A percentile compares a stretch with the other conserved stretches of the same genome.
phyloP scores from a whole-genome alignment of 2,113 vertebrate genomes.

The Anolis carolinensis region DNA sequence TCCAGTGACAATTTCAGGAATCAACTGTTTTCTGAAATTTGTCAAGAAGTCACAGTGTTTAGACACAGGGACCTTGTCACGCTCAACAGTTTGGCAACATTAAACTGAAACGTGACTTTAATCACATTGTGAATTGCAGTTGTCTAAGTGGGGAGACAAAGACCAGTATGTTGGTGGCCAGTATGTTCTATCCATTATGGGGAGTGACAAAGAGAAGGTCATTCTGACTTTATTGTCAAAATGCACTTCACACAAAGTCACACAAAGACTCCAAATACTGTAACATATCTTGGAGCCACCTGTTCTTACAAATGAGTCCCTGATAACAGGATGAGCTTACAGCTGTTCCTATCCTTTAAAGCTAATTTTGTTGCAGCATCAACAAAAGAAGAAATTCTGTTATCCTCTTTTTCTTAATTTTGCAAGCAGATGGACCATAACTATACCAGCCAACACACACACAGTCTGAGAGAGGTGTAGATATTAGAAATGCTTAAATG shows the following conservation, averaged over 20 bases:
- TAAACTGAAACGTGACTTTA: not conserved
- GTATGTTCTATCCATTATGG: not conserved
- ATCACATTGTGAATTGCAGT: too few relatives aligned
- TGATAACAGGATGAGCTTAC: not conserved
- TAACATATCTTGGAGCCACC: not conserved
- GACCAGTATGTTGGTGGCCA: not conserved
- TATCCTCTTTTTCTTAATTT: not conserved
- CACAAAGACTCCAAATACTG: not conserved
- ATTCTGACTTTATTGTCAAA: not conserved
- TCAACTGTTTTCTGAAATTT: too few relatives aligned
- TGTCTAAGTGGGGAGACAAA: not conserved
- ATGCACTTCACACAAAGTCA: not conserved
- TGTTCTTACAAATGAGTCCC: not conserved
- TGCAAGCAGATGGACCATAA: not conserved
- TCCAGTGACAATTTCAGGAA: too few relatives aligned
- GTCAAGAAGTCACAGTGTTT: too few relatives aligned
- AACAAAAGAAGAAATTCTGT: constrained; percentile 12
- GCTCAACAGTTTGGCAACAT: not conserved
- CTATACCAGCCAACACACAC: not conserved
- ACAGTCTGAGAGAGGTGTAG: not conserved
- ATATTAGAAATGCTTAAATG: constrained; percentile 2
- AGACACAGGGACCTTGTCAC: too few relatives aligned
- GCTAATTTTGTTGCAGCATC: constrained; percentile 12
- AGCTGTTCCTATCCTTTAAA: not conserved
- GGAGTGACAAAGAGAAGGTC: not conserved